Evolutionary conservation across 2,888 invertebrate species (phyloP), one percentile per base, ranked within the genome.

Genomic region (Brachylomia viminalis): DNA sequence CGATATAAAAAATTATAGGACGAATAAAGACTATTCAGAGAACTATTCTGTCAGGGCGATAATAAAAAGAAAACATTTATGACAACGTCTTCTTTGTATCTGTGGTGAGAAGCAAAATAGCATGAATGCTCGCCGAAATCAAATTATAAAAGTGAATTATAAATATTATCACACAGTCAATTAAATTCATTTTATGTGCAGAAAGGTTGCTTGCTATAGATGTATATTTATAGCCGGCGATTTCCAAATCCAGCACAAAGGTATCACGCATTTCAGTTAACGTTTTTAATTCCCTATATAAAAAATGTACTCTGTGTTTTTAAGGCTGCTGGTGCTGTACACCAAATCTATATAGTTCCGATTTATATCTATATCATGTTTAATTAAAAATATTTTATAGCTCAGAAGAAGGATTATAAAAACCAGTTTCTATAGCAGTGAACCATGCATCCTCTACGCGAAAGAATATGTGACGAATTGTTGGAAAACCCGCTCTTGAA

Each of bases 381-480:
- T 27, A 45, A 15, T 61, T 33, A 17, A 11, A 59, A 20, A 59
- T 59, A 33, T 33, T 15, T 58, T 61, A 13, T 62, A 83, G 75
- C 20, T 52, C 42, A 38, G 54, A 58, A 58, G 20, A 20, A 69
- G 8, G 17, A n/a, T 56, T 61, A 42, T 38, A 49, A n/a, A n/a
- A 67, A 66, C 38, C 56, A 80, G 30, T 47, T 72, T 27, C 20
- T 54, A 56, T n/a, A 79, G 59, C 45, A 45, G 49, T 72, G 8
- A 69, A 69, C 38, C 30, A 96, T 95, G 96, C 94, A 95, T 88
- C 96, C 96, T 0, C 76, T 92, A 20, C 90, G 92, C 0, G 94
- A 95, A 84, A 91, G 91, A 42, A 83, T 83, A 0, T 96, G 96
- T 76, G 95, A 96, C 65, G 91, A 89, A 7, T 77, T 96, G 58